phyloP scores from a whole-genome alignment of 2,797 vertebrate genomes.

The Eremophila alpestris region DNA sequence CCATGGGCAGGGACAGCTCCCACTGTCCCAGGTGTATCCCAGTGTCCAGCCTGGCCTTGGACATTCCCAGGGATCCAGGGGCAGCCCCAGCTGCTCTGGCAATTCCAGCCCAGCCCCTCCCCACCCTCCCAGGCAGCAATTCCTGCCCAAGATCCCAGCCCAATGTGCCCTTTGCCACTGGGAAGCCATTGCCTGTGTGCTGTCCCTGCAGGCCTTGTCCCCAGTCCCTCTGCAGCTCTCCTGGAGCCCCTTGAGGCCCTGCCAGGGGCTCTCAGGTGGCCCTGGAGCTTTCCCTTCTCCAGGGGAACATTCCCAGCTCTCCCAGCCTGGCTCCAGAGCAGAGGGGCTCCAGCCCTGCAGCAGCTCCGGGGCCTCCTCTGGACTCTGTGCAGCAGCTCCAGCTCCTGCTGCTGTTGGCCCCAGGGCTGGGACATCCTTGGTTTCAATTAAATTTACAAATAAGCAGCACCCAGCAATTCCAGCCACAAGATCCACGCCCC shows the following conservation, averaged over 20 bases:
- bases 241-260: not conserved
- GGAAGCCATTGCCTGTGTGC: not conserved
- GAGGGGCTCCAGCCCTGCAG: not conserved
- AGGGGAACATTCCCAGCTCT: not conserved
- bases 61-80: too few relatives aligned
- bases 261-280: not conserved
- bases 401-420: accelerated
- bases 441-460: not conserved
- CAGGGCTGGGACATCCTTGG: not conserved
- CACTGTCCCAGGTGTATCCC: accelerated
- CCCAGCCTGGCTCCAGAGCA: not conserved
- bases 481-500: accelerated
- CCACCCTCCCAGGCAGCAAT: not conserved
- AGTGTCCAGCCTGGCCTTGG: not conserved
- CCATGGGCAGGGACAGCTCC: not conserved
- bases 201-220: not conserved
- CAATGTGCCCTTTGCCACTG: not conserved
- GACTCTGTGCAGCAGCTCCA: not conserved
- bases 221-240: not conserved
- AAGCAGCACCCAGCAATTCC: accelerated
- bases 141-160: not conserved
- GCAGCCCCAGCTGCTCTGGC: not conserved
- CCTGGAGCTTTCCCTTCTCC: not conserved
- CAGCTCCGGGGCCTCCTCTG: not conserved
- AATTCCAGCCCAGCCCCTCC: not conserved